phyloP scores from a whole-genome alignment of 2,888 invertebrate species.

The Osmoderma eremita region DNA sequence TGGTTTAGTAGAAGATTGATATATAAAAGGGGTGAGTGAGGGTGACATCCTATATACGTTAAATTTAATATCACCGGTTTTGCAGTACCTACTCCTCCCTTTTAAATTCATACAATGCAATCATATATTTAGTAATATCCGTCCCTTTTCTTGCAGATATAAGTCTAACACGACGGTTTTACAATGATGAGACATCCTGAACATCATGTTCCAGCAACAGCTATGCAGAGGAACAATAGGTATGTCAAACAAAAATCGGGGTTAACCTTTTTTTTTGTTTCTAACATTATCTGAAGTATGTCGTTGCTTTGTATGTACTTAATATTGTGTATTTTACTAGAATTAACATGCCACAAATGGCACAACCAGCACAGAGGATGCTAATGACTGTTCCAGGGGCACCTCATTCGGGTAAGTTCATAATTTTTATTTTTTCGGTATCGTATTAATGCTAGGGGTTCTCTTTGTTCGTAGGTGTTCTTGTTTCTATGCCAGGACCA shows the following conservation, averaged over 20 bases:
- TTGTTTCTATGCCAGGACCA: slow-evolving; percentile 61
- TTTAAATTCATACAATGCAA: slow-evolving; percentile 27
- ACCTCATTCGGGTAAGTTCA: slow-evolving; percentile 54
- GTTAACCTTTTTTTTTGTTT: slow-evolving; percentile 25
- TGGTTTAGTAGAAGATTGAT: slow-evolving; percentile 34
- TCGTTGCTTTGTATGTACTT: too few species aligned
- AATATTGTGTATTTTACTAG: slow-evolving; percentile 49
- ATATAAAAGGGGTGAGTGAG: slow-evolving; percentile 38
- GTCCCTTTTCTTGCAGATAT: slow-evolving; percentile 2
- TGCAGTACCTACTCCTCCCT: slow-evolving; percentile 35
- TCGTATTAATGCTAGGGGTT: too few species aligned
- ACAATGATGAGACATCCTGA: slow-evolving; percentile 65
- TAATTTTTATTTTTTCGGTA: not conserved
- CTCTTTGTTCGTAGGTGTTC: slow-evolving; percentile 55
- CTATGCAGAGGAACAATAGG: slow-evolving; percentile 71
- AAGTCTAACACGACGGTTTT: slow-evolving; percentile 21
- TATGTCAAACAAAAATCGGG: slow-evolving; percentile 33
- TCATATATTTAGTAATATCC: slow-evolving; percentile 22
- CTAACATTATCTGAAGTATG: too few species aligned
- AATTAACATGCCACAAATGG: slow-evolving; percentile 63
- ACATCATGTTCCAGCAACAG: slow-evolving; percentile 75
- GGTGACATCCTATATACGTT: not conserved
- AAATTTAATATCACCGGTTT: slow-evolving; percentile 33
- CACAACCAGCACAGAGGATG: slow-evolving; percentile 62
- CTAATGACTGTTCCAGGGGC: slow-evolving; percentile 64